Percentiles rank a stretch among this genome's conserved stretches.
These are phyloP conservation scores for Cirrhinus molitorella DNA, from an alignment of 2,797 vertebrate species.

Conservation along the genomic window DNA sequence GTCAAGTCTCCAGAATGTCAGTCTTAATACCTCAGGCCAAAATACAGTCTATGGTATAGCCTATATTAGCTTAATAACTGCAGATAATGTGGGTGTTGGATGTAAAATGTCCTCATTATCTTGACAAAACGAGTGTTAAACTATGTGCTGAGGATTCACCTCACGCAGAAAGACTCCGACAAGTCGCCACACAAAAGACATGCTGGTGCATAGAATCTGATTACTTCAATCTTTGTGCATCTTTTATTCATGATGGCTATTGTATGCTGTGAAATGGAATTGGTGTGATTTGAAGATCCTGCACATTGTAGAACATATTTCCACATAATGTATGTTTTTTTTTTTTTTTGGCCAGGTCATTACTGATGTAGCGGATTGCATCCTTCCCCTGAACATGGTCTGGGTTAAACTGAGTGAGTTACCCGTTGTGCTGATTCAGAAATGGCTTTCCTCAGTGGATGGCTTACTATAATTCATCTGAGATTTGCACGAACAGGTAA, in stretches of 20 bases:
- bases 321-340: conserved; percentile 20
- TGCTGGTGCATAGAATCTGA: conserved; percentile 36
- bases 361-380: not conserved
- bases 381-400: not conserved
- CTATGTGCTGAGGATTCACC: conserved; percentile 47
- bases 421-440: not conserved
- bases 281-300: conserved; percentile 29
- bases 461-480: not conserved
- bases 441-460: not conserved
- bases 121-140: conserved; percentile 42
- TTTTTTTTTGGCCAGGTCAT: not conserved
- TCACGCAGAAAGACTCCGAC: conserved; percentile 39
- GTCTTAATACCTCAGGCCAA: not conserved
- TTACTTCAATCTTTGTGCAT: conserved; percentile 50
- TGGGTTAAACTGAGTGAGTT: not conserved
- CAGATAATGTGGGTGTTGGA: conserved; percentile 34
- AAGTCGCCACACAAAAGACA: conserved; percentile 43
- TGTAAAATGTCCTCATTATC: conserved; percentile 51
- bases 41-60: not conserved
- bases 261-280: conserved; percentile 30
- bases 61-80: conserved; percentile 33
- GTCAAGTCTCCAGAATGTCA: not conserved
- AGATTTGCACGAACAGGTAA: not conserved
- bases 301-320: conserved; percentile 34
- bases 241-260: conserved; percentile 60